Evolutionary conservation across 2,797 vertebrate genomes (phyloP).

Genomic region (Picus viridis): DNA sequence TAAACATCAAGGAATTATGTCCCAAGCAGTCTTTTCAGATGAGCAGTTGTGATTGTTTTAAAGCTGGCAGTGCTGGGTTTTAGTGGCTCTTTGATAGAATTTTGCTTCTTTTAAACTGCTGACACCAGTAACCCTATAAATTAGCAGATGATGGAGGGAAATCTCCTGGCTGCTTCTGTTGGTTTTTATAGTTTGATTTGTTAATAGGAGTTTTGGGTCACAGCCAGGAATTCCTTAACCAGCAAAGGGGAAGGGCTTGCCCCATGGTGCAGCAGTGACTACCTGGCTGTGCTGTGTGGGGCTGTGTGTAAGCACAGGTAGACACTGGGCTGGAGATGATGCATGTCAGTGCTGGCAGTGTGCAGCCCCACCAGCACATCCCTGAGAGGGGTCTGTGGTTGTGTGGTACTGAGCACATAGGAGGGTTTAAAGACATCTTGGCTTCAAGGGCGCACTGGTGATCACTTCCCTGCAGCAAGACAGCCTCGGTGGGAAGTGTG

Average conservation of each 20-base stretch:
- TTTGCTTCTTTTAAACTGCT: conserved; percentile 71
- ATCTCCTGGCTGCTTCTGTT: conserved; percentile 64
- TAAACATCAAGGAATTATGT: conserved; percentile 57
- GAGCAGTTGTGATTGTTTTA: conserved; percentile 64
- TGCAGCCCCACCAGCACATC: too few species aligned
- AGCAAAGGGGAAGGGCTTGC: background rate
- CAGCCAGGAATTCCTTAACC: conserved; percentile 51
- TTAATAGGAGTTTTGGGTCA: conserved; percentile 67
- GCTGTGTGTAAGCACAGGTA: too few species aligned
- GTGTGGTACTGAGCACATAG: background rate
- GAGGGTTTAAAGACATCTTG: background rate
- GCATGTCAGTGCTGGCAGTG: too few species aligned
- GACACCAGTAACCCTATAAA: conserved; percentile 74
- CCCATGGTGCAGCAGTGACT: rapidly evolving
- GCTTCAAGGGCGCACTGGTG: rapidly evolving
- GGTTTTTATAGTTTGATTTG: conserved; percentile 70
- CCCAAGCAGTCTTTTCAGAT: conserved; percentile 61
- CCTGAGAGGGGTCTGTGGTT: background rate
- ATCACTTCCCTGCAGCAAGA: rapidly evolving
- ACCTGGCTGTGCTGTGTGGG: background rate
- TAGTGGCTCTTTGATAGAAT: conserved; percentile 53
- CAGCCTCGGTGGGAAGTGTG: rapidly evolving
- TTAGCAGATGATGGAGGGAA: conserved; percentile 70
- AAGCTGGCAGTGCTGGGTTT: background rate
- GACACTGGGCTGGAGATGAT: too few species aligned